Evolutionary conservation across 1,140 invertebrate species (phyloP), one percentile per base, ranked within the genome.

Genomic region (Hyphantria cunea): DNA sequence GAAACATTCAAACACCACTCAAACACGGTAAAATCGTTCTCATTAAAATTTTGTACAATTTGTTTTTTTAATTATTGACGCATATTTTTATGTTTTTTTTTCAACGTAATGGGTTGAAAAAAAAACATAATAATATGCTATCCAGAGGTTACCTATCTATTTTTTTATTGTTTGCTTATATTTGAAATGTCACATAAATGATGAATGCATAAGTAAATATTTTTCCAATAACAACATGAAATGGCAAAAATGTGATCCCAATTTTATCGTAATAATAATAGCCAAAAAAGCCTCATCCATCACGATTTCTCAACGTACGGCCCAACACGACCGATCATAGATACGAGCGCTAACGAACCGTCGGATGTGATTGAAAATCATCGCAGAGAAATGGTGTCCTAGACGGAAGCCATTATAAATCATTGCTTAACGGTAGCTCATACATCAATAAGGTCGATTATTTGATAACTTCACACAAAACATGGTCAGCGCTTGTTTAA

Each of bases 301-400:
- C 48, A 53, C 9, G 11, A 44, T 44, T 9, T 44, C 11, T 44
- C 12, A 55, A 68, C 14, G 47, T 48, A 53, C 58, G 50, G 13
- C 15, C 45, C 49, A 59, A 52, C n/a, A 61, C 32, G 51, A 52
- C 59, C 63, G 79, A 87, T 86, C 73, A 72, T 55, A 84, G 85
- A 86, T 84, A 86, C 65, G 64, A 34, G 55, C 72, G 76, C 84
- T 90, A 90, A 90, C 87, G 87, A 90, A 88, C 74, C 85, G 73
- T 83, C 85, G 79, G 80, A 82, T 88, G 74, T 90, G 87, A 90
- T 90, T 90, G 86, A 87, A 88, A 90, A 88, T 89, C 84, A 89
- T 86, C 80, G 76, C 74, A 82, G 71, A 86, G 82, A 72, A 81
- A 86, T 80, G 79, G 78, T 90, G 84, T 90, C 84, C 81, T 85